These are phyloP conservation scores for Muscina levida DNA, from an alignment of 2,888 invertebrate genomes.

Conservation along the genomic window DNA sequence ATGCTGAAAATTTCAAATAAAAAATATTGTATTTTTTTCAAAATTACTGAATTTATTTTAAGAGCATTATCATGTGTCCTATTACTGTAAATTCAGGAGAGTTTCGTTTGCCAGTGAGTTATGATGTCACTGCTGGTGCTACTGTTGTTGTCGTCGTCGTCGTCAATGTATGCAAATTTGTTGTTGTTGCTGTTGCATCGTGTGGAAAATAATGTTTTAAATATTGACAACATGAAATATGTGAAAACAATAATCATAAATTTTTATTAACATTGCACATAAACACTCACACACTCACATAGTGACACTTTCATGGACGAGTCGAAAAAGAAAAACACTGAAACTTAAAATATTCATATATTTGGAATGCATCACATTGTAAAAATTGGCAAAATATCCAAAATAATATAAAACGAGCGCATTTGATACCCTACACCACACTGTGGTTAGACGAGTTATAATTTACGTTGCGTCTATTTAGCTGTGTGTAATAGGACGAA, in stretches of 20 bases:
- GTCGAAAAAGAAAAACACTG: conserved; percentile 30
- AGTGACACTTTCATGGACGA: conserved; percentile 14
- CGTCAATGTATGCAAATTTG: conserved; percentile 59
- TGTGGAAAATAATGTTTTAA: conserved; percentile 78
- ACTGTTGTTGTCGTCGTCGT: conserved; percentile 67
- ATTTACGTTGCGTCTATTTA: too few species aligned
- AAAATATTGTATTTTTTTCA: too few species aligned
- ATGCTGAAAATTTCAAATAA: too few species aligned
- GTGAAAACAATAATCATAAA: conserved; percentile 79
- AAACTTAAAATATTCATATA: conserved; percentile 34
- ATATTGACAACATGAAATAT: conserved; percentile 79
- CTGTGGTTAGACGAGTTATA: too few species aligned
- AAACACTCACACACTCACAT: conserved; percentile 56
- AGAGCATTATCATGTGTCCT: too few species aligned
- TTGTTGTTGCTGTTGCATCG: conserved; percentile 72
- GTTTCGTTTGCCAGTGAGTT: conserved; percentile 61
- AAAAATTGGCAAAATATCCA: conserved; percentile 62
- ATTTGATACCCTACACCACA: not conserved
- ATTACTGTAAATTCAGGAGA: conserved; percentile 41
- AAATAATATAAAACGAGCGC: conserved; percentile 38
- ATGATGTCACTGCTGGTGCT: conserved; percentile 55
- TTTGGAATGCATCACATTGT: conserved; percentile 62
- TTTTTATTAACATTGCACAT: conserved; percentile 75
- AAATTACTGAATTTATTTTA: too few species aligned
- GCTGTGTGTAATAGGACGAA: too few species aligned